Evolutionary conservation across 2,113 vertebrate species (phyloP).

Genomic region (Rutilus rutilus): DNA sequence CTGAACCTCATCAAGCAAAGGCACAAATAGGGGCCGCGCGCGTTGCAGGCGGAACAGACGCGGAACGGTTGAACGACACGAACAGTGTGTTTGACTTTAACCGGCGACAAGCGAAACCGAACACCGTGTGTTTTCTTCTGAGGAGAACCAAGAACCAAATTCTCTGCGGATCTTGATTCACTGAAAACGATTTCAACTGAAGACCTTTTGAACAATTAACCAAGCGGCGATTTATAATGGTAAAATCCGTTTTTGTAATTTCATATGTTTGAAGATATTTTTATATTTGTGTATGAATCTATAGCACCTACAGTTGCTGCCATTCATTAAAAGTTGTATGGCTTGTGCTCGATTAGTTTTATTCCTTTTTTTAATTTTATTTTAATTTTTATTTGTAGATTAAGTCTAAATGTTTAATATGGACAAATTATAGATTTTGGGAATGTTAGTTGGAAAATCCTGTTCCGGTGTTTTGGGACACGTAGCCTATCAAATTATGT

Average conservation of each 20-base stretch:
- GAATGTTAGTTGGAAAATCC: not conserved
- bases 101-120: not conserved
- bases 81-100: not conserved
- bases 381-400: not conserved
- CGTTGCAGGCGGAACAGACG: constrained; percentile 70
- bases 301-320: not conserved
- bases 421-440: not conserved
- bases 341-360: not conserved
- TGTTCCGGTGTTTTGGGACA: not conserved
- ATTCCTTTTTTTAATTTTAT: not conserved
- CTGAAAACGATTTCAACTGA: not conserved
- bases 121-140: not conserved
- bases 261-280: not conserved
- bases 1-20: constrained; percentile 70
- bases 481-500: not conserved
- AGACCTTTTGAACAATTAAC: not conserved
- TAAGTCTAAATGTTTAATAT: not conserved
- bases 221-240: constrained; percentile 1
- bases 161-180: not conserved
- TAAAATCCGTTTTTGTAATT: not conserved
- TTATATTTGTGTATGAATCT: not conserved
- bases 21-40: constrained; percentile 76
- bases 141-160: not conserved
- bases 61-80: constrained; percentile 49
- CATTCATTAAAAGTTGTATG: not conserved